Base-by-base conservation (phyloP, 2,888 invertebrate species). In the Notocelia uddmanniana region DNA sequence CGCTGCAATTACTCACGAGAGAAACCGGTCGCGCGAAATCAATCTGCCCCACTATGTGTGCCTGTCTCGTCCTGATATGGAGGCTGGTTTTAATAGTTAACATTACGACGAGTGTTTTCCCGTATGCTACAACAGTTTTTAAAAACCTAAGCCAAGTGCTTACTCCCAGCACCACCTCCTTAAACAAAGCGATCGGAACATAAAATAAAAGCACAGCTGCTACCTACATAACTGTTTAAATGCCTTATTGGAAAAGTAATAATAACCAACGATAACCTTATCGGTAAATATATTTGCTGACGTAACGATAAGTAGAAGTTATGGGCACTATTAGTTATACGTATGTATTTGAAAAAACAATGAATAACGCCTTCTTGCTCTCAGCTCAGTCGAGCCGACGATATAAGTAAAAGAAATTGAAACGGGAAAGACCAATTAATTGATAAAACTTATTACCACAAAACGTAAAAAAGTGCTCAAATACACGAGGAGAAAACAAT, bases 401-500 rank as follows among this genome's bases (percentile, higher is more conserved):
- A 55, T 26, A 45, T 18, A 41, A 50, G 31, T 50, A 50, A 19
- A 31, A 1, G 23, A 13, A 63, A 63, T 63, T 45, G 41, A 15
- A 63, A 50, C 19, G 31, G 31, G 9, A 23, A 57, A 55, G 54
- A 34, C 48, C 18, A 60, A 60, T 62, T 23, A 63, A 19, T n/a
- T 34, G 50, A 63, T 63, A 50, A n/a, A 37, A 41, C 45, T 18
- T 31, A 63, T 34, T 41, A 41, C 15, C 6, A 26, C 19, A 26
- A 34, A 15, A 19, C 37, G 23, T 66, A 66, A 66, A 66, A n/a
- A 66, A 66, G 13, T 19, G 55, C 41, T 85, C n/a, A n/a, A n/a
- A n/a, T 85, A 86, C 83, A 84, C 77, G 79, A 79, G 78, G 76
- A 84, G 84, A 87, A 88, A 88, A 87, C 86, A 88, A 84, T 85